Conservation (phyloP, 2,113 vertebrate genomes). For the Tachysurus vachellii region DNA sequence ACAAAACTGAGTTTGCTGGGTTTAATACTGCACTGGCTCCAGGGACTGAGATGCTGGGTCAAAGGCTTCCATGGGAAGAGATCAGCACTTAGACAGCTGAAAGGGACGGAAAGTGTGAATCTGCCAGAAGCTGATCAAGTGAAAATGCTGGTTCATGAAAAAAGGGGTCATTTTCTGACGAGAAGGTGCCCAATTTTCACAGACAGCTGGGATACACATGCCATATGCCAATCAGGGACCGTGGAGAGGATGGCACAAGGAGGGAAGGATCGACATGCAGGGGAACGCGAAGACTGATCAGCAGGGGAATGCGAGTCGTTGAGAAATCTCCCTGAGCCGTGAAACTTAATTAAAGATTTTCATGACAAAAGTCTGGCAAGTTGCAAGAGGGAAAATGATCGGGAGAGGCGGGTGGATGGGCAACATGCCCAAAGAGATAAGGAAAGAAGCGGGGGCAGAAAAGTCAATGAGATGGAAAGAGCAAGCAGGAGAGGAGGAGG, state of each 20-base stretch:
- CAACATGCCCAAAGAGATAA: conserved; percentile 52
- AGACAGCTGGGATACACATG: conserved; percentile 52
- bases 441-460: conserved; percentile 28
- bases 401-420: conserved; percentile 43
- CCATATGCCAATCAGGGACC: conserved; percentile 40
- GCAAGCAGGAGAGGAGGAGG: neutral
- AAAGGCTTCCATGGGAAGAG: conserved; percentile 29
- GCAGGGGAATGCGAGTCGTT: conserved; percentile 41
- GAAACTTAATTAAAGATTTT: conserved; percentile 70
- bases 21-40: conserved; percentile 29
- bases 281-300: conserved; percentile 35
- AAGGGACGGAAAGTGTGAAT: conserved; percentile 1
- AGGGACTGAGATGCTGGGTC: conserved; percentile 20
- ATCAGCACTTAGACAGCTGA: conserved; percentile 35
- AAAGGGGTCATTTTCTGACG: neutral
- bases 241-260: conserved; percentile 41
- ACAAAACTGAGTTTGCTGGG: conserved; percentile 30
- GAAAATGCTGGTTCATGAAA: neutral
- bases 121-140: conserved; percentile 19
- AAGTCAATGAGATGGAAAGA: conserved; percentile 16
- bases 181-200: conserved; percentile 38
- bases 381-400: conserved; percentile 39
- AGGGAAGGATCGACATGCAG: conserved; percentile 47
- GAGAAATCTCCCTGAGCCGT: conserved; percentile 59
- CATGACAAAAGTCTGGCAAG: conserved; percentile 46